These are phyloP conservation scores for Zophobas atratus DNA, from an alignment of 1,140 invertebrate genomes.

Conservation along the genomic window DNA sequence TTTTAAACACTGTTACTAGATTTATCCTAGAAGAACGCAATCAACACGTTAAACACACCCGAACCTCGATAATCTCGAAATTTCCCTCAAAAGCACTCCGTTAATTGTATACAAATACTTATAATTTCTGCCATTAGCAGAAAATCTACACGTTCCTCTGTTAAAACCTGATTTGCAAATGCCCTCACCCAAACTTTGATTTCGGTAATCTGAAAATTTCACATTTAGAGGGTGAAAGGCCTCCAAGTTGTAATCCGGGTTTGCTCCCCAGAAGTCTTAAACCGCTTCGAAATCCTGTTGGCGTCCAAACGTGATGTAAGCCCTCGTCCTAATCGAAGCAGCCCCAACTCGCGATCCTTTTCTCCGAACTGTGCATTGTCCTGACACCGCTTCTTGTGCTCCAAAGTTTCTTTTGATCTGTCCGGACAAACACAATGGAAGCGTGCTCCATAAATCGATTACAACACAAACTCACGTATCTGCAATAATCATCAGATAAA, in stretches of 20 bases:
- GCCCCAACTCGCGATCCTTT: constrained; percentile 19
- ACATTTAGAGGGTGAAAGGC: background rate
- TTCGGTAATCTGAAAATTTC: background rate
- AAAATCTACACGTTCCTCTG: too few species aligned
- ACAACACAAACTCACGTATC: constrained; percentile 36
- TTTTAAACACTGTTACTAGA: too few species aligned
- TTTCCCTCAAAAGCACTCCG: too few species aligned
- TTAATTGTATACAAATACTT: too few species aligned
- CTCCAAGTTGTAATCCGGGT: constrained; percentile 33
- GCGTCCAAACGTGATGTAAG: constrained; percentile 15
- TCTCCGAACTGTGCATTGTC: constrained; percentile 36
- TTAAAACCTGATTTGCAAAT: too few species aligned
- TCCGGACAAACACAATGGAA: constrained; percentile 14
- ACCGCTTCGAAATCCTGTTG: constrained; percentile 15
- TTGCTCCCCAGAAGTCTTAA: constrained; percentile 20
- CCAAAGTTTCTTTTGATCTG: constrained; percentile 21
- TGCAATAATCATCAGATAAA: constrained; percentile 42
- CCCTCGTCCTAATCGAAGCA: background rate
- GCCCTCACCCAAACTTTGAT: too few species aligned
- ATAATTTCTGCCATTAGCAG: too few species aligned
- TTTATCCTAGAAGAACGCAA: too few species aligned
- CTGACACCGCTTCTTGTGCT: constrained; percentile 27
- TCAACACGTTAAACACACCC: too few species aligned
- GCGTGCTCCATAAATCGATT: constrained; percentile 31
- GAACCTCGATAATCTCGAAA: too few species aligned